Conservation (phyloP, 2,113 vertebrate genomes). For the Ibidorhyncha struthersii region DNA sequence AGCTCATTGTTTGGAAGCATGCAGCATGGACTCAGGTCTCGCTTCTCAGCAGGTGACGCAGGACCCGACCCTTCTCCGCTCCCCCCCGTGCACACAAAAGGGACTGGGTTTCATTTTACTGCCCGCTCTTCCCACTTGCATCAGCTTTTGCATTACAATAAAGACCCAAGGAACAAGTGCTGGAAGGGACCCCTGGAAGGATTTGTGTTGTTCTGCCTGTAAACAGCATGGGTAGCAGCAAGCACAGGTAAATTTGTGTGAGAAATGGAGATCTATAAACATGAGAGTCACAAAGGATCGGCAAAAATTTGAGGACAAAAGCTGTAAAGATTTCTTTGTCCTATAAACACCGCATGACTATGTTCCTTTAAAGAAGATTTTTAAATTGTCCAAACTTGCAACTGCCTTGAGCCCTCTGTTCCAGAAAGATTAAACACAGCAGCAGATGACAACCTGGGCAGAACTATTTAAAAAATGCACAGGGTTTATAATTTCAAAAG, state of each 20-base stretch:
- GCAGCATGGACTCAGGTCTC: accelerated
- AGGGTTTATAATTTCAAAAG: background rate
- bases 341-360: accelerated
- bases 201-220: background rate
- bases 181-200: background rate
- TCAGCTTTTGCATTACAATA: background rate
- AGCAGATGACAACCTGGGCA: background rate
- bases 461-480: background rate
- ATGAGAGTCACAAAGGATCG: accelerated
- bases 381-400: background rate
- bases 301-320: background rate
- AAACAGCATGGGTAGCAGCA: background rate
- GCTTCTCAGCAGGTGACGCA: background rate
- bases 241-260: background rate
- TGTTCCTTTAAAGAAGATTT: background rate
- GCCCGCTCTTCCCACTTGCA: background rate
- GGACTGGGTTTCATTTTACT: accelerated
- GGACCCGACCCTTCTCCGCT: background rate
- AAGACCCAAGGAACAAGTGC: background rate
- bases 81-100: accelerated
- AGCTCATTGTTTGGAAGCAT: accelerated
- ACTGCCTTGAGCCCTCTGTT: background rate
- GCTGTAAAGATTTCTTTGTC: background rate
- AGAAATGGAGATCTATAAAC: background rate
- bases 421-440: background rate